Percentiles rank a stretch among this genome's conserved stretches.
Conservation (phyloP, 2,888 invertebrate genomes). For the Prenolepis imparis region DNA sequence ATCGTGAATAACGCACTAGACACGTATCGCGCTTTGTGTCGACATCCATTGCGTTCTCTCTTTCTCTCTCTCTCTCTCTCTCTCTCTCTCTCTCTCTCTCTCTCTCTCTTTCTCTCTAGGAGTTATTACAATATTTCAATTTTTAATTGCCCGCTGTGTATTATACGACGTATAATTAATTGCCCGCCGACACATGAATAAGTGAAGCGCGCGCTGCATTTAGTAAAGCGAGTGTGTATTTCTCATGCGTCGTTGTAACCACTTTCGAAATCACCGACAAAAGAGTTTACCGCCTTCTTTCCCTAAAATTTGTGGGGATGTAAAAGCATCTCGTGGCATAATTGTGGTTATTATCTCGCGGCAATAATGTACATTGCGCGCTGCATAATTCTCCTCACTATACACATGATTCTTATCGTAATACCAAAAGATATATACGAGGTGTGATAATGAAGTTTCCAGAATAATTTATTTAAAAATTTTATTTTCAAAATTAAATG, state of each 20-base stretch:
- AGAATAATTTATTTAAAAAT: no score
- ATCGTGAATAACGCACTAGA: slow-evolving; percentile 65
- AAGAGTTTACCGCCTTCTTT: neutral
- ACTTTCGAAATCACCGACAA: slow-evolving; percentile 8
- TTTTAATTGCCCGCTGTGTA: slow-evolving; percentile 61
- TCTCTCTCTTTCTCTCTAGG: neutral
- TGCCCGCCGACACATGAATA: slow-evolving; percentile 42
- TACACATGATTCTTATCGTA: neutral
- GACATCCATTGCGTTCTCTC: slow-evolving; percentile 56
- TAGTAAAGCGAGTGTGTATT: slow-evolving; percentile 17
- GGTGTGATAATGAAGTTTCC: no score
- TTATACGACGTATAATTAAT: slow-evolving; percentile 67
- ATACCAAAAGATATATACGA: neutral
- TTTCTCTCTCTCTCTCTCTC: neutral
- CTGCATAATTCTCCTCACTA: neutral
- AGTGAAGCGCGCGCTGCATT: slow-evolving; percentile 32
- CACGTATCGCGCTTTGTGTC: slow-evolving; percentile 63
- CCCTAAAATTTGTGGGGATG: neutral
- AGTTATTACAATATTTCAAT: slow-evolving; percentile 75
- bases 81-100: neutral
- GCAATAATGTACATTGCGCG: neutral
- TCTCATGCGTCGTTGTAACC: slow-evolving; percentile 27
- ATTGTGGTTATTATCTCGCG: slow-evolving; percentile 11
- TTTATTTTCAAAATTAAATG: no score
- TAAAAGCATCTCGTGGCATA: neutral